Evolutionary conservation across 2,888 invertebrate genomes (phyloP).

Genomic region (Tachystola acroxantha): DNA sequence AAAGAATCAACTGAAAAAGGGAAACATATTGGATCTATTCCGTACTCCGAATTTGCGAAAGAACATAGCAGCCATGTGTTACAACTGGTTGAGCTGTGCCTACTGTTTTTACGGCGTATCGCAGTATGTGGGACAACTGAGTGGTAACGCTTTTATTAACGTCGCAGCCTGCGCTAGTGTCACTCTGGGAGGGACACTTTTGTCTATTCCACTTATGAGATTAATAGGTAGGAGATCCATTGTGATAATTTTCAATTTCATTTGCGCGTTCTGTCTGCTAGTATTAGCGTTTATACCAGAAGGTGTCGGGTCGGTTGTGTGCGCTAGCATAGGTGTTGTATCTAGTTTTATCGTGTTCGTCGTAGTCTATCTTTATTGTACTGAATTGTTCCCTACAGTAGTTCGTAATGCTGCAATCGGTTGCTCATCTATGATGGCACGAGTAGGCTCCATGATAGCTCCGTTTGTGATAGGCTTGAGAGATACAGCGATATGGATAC

Average conservation of each 20-base stretch:
- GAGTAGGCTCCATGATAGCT: conserved; percentile 91
- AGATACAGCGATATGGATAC: conserved; percentile 74
- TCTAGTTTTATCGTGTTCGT: conserved; percentile 91
- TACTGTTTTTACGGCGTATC: conserved; percentile 88
- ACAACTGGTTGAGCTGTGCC: conserved; percentile 89
- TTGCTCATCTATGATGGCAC: conserved; percentile 91
- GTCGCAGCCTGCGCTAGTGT: conserved; percentile 86
- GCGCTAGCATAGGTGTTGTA: conserved; percentile 86
- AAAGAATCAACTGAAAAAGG: conserved; percentile 57
- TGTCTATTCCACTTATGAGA: conserved; percentile 82
- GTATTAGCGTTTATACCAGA: conserved; percentile 75
- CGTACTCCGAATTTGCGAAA: conserved; percentile 84
- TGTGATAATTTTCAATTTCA: conserved; percentile 79
- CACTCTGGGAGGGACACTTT: conserved; percentile 76
- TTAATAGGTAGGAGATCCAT: conserved; percentile 82
- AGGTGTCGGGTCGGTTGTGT: conserved; percentile 66
- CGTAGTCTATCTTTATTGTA: conserved; percentile 90
- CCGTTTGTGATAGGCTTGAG: conserved; percentile 85
- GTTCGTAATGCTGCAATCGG: conserved; percentile 92
- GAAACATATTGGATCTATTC: conserved; percentile 81
- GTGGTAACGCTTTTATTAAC: conserved; percentile 89
- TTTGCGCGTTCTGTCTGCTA: conserved; percentile 80
- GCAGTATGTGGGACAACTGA: conserved; percentile 87
- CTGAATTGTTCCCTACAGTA: conserved; percentile 93
- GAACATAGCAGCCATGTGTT: conserved; percentile 84